A percentile compares a stretch with the other conserved stretches of the same genome.
Conservation (phyloP, 2,113 vertebrate species). For the Nesospiza acunhae region DNA sequence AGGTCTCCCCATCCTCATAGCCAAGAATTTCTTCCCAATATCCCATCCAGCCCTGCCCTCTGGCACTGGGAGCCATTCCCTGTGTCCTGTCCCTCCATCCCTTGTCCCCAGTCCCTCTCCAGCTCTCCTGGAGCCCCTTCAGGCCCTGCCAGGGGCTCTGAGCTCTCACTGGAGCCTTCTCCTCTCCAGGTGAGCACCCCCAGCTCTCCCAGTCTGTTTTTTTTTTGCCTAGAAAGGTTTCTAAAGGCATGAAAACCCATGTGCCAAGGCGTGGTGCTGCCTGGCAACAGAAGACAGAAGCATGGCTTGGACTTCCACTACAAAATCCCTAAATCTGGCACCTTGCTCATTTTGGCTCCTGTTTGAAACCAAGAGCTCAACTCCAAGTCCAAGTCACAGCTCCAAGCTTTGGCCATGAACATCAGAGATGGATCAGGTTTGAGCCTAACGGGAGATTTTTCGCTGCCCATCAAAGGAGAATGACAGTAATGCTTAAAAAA, state of each 20-base stretch:
- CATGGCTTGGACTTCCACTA: neutral
- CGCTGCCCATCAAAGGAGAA: neutral
- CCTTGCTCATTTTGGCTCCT: neutral
- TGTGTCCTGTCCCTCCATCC: fast-evolving
- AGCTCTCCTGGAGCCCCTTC: neutral
- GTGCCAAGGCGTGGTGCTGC: neutral
- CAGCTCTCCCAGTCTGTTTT: neutral
- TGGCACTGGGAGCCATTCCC: neutral
- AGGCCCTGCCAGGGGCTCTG: fast-evolving
- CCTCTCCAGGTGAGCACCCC: neutral
- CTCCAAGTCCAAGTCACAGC: neutral
- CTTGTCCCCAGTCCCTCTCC: neutral
- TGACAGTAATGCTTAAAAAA: neutral
- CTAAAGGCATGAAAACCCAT: fast-evolving
- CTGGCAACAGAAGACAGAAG: neutral
- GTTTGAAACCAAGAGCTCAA: neutral
- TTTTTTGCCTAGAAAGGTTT: neutral
- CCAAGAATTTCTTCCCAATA: fast-evolving
- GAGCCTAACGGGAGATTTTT: neutral
- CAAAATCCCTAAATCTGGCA: neutral
- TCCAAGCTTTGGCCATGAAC: neutral
- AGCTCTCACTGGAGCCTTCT: neutral
- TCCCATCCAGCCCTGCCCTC: fast-evolving
- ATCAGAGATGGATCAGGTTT: neutral
- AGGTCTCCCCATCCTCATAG: fast-evolving